phyloP scores from a whole-genome alignment of 2,113 vertebrate species.

The Cyanoramphus novaezelandiae region DNA sequence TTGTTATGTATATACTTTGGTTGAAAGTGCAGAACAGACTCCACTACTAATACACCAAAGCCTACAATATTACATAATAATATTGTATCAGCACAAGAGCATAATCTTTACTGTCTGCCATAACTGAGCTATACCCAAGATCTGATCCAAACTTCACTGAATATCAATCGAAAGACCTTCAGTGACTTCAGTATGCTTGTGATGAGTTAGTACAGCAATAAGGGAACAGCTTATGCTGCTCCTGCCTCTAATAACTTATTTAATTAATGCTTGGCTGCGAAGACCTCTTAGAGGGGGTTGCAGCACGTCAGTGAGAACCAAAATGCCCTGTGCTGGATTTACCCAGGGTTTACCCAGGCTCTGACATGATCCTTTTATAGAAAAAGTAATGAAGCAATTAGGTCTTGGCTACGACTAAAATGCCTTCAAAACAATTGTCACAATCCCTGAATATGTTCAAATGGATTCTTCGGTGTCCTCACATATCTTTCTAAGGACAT shows the following conservation, averaged over 20 bases:
- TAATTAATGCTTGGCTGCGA: not conserved
- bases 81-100: not conserved
- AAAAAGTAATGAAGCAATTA: not conserved
- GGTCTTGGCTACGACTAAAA: not conserved
- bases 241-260: not conserved
- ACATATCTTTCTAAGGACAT: not conserved
- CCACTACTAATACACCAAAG: not conserved
- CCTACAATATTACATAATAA: not conserved
- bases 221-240: not conserved
- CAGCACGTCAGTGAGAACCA: not conserved
- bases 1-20: not conserved
- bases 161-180: not conserved
- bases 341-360: not conserved
- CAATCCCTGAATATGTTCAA: not conserved
- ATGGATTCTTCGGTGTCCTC: not conserved
- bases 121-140: not conserved
- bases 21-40: not conserved
- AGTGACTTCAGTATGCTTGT: not conserved
- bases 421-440: not conserved
- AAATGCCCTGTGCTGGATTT: not conserved
- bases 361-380: not conserved
- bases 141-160: not conserved
- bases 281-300: not conserved
- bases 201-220: not conserved
- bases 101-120: not conserved